phyloP scores from a whole-genome alignment of 2,113 vertebrate genomes.

The Morone saxatilis region DNA sequence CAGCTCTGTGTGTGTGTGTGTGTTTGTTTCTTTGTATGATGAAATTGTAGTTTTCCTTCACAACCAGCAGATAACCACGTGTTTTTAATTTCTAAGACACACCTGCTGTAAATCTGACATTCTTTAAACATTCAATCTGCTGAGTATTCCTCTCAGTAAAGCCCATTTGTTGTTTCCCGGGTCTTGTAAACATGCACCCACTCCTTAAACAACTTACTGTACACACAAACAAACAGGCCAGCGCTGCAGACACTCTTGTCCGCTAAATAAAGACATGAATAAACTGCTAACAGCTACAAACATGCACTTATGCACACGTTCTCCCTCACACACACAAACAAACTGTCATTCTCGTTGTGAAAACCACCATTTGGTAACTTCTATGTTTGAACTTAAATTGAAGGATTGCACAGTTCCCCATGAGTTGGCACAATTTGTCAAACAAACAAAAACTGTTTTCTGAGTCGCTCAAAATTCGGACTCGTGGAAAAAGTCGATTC shows the following conservation, averaged over 20 bases:
- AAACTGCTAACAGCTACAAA: constrained; percentile 21
- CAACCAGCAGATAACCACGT: constrained; percentile 13
- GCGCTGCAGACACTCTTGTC: constrained; percentile 26
- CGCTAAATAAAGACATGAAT: constrained; percentile 10
- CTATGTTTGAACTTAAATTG: constrained; percentile 19
- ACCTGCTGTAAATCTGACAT: constrained; percentile 52
- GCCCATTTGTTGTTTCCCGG: constrained; percentile 19
- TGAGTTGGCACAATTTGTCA: constrained; percentile 46
- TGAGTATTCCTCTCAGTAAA: not conserved
- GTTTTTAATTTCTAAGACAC: constrained; percentile 39
- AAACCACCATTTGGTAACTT: constrained; percentile 12
- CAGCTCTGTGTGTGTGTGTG: not conserved
- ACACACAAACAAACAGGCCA: constrained; percentile 26
- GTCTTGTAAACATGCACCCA: constrained; percentile 43
- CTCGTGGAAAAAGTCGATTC: constrained; percentile 23
- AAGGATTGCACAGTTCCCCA: constrained; percentile 31
- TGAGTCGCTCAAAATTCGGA: not conserved
- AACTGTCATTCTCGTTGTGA: not conserved
- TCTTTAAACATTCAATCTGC: constrained; percentile 38
- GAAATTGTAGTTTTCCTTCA: constrained; percentile 21
- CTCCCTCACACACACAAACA: constrained; percentile 33
- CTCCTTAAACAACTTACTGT: constrained; percentile 47
- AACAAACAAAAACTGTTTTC: constrained; percentile 32
- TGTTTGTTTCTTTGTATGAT: constrained; percentile 13
- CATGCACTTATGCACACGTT: not conserved